These are phyloP conservation scores for Euzetes globulus DNA, from an alignment of 2,888 invertebrate species.

Conservation along the genomic window DNA sequence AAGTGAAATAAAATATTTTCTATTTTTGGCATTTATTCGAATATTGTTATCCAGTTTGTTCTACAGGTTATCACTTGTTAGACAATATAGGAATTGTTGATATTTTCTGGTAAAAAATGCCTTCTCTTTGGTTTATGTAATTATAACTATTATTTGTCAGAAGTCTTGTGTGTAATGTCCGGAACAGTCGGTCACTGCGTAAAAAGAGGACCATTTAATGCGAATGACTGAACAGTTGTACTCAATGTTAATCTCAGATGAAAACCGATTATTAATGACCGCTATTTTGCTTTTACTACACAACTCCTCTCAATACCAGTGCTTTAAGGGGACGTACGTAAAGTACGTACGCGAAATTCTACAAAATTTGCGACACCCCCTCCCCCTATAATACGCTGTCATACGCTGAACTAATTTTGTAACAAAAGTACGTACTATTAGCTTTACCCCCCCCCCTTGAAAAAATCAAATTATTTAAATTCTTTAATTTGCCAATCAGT, in stretches of 20 bases:
- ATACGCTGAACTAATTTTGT: no score
- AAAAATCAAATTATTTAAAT: no score
- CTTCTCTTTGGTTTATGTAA: not conserved
- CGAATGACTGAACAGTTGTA: not conserved
- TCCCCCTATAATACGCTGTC: no score
- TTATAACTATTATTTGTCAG: not conserved
- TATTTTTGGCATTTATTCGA: not conserved
- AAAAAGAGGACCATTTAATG: constrained; percentile 2
- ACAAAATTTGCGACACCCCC: no score
- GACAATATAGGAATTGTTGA: not conserved
- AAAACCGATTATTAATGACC: constrained; percentile 1
- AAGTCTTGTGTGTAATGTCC: not conserved
- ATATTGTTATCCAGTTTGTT: not conserved
- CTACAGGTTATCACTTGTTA: not conserved
- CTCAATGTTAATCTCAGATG: not conserved
- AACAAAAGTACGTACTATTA: no score
- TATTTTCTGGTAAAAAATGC: not conserved
- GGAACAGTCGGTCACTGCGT: not conserved
- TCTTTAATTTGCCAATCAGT: no score
- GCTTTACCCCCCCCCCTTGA: no score
- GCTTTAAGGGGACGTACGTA: not conserved
- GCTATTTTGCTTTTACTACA: not conserved
- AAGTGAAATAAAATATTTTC: not conserved
- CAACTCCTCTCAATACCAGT: not conserved
- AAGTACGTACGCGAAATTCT: no score